Evolutionary conservation across 2,797 vertebrate species (phyloP).

Genomic region (Mycteria americana): DNA sequence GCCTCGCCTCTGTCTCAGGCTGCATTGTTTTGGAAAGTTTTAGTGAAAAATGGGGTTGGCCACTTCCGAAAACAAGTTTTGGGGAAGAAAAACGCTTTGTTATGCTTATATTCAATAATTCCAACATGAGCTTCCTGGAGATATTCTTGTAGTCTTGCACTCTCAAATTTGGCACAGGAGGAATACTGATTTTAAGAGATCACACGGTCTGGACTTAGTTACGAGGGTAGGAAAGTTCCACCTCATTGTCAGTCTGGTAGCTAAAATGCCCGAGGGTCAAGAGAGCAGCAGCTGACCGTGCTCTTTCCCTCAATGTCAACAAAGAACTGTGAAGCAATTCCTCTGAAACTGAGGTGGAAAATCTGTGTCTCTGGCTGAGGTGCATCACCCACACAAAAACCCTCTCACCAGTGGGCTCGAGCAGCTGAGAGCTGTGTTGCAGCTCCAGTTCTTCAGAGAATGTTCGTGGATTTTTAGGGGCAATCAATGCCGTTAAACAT

Average conservation of each 20-base stretch:
- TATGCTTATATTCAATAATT: not conserved
- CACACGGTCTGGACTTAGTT: not conserved
- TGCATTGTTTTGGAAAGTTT: constrained; percentile 29
- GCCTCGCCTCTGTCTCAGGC: not conserved
- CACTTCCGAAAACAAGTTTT: not conserved
- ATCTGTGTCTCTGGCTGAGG: not conserved
- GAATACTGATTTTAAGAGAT: not conserved
- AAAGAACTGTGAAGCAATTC: not conserved
- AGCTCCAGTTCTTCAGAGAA: not conserved
- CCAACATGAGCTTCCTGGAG: not conserved
- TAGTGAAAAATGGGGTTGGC: constrained; percentile 11
- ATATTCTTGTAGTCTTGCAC: not conserved
- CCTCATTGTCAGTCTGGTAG: not conserved
- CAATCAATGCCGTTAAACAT: not conserved
- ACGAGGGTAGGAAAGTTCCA: not conserved
- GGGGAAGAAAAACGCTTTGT: not conserved
- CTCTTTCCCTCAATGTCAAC: not conserved
- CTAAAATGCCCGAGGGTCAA: not conserved
- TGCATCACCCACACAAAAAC: not conserved
- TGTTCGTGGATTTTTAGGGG: not conserved
- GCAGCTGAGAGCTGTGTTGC: not conserved
- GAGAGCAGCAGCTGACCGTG: not conserved
- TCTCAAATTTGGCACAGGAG: not conserved
- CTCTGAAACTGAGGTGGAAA: not conserved
- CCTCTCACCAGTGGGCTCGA: not conserved